Evolutionary conservation across 2,113 vertebrate genomes (phyloP).

Genomic region (Cheilinus undulatus): DNA sequence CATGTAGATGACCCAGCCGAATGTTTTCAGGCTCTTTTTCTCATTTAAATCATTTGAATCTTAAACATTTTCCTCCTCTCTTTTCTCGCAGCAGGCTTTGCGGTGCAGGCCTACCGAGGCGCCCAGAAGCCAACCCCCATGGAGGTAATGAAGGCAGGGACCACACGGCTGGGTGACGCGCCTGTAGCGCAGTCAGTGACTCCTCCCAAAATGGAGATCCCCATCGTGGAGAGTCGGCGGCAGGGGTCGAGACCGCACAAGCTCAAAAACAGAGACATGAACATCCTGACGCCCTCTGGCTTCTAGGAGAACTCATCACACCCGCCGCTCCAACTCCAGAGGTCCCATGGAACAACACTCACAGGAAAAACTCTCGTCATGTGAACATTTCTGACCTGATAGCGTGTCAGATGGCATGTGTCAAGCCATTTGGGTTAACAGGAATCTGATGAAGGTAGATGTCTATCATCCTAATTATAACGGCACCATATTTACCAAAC

Average conservation of each 20-base stretch:
- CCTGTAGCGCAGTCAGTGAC: conserved; percentile 79
- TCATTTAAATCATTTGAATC: background rate
- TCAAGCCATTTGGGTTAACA: no score
- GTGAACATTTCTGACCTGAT: background rate
- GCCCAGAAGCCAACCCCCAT: conserved; percentile 92
- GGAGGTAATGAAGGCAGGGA: conserved; percentile 92
- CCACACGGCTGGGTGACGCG: conserved; percentile 84
- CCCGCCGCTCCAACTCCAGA: background rate
- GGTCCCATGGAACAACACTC: conserved; percentile 19
- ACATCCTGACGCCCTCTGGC: conserved; percentile 91
- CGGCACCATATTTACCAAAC: no score
- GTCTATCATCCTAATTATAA: no score
- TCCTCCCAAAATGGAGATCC: conserved; percentile 92
- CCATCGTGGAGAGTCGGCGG: conserved; percentile 84
- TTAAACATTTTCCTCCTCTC: background rate
- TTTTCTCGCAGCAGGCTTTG: conserved; percentile 85
- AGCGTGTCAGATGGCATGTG: no score
- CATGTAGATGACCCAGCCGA: no score
- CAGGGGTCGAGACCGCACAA: conserved; percentile 86
- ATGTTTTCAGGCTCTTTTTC: no score
- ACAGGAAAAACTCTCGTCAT: background rate
- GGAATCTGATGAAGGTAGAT: no score
- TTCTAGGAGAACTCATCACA: conserved; percentile 75
- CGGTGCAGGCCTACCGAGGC: conserved; percentile 90
- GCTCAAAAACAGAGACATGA: conserved; percentile 91